Conservation (phyloP, 2,113 vertebrate species). For the Calidris pygmaea region DNA sequence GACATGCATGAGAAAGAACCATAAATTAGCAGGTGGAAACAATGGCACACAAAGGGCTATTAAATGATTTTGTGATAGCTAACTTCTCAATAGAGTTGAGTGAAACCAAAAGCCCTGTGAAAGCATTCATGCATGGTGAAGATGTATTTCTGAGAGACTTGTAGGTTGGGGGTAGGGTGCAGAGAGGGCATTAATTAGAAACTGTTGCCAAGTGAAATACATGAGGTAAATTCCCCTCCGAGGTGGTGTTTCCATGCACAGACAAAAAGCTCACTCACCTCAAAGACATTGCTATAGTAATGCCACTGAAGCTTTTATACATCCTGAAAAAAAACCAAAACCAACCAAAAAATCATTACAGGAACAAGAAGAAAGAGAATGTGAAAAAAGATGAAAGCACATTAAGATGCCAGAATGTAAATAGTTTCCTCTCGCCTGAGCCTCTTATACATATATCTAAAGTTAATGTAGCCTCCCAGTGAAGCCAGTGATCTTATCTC, state of each 20-base stretch:
- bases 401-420: conserved; percentile 34
- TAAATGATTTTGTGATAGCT: conserved; percentile 35
- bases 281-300: neutral
- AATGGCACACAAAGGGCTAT: conserved; percentile 12
- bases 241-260: neutral
- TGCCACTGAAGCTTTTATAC: neutral
- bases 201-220: neutral
- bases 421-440: neutral
- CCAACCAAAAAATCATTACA: neutral
- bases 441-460: neutral
- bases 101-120: conserved; percentile 16
- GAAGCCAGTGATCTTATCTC: conserved; percentile 34
- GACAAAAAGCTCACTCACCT: conserved; percentile 13
- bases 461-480: neutral
- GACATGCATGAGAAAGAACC: neutral
- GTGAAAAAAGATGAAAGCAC: neutral
- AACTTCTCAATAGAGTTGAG: neutral
- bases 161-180: neutral
- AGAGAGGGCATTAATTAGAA: neutral
- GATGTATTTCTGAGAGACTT: neutral
- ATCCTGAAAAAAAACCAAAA: neutral
- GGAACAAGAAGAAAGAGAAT: neutral
- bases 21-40: conserved; percentile 29
- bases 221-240: neutral
- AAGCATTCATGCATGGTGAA: neutral